Percentiles rank a stretch among this genome's conserved stretches.
phyloP scores from a whole-genome alignment of 2,113 vertebrate genomes.

The Capreolus pygargus region DNA sequence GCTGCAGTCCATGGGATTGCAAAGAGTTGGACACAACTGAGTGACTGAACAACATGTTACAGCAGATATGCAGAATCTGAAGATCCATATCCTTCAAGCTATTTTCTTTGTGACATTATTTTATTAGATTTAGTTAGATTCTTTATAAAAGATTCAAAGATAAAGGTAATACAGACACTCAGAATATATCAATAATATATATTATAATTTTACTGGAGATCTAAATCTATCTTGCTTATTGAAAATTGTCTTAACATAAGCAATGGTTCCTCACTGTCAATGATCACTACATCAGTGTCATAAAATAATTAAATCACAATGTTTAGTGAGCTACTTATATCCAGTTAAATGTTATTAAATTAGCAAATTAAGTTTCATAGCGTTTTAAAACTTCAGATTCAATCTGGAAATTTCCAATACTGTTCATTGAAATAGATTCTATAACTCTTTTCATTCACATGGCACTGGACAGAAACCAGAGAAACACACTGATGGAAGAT shows the following conservation, averaged over 20 bases:
- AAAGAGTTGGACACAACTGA: background rate
- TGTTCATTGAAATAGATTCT: background rate
- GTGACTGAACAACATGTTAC: background rate
- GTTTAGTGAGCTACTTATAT: background rate
- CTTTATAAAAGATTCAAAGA: background rate
- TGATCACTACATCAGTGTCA: background rate
- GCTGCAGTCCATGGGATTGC: background rate
- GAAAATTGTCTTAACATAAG: background rate
- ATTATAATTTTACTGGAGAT: background rate
- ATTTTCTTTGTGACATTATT: background rate
- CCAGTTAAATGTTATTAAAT: background rate
- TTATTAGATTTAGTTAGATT: background rate
- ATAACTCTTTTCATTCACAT: background rate
- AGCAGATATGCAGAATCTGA: background rate
- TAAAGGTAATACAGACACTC: background rate
- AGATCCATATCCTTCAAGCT: background rate
- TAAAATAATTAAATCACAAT: background rate
- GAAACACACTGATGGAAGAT: background rate
- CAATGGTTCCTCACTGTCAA: background rate
- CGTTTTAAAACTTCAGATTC: conserved; percentile 13
- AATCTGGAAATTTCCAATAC: background rate
- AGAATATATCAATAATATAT: background rate
- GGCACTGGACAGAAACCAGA: background rate
- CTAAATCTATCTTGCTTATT: background rate
- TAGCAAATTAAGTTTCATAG: background rate